Evolutionary conservation across 2,888 invertebrate species (phyloP), one percentile per base, ranked within the genome.

Genomic region (Oxyteleia sp.): DNA sequence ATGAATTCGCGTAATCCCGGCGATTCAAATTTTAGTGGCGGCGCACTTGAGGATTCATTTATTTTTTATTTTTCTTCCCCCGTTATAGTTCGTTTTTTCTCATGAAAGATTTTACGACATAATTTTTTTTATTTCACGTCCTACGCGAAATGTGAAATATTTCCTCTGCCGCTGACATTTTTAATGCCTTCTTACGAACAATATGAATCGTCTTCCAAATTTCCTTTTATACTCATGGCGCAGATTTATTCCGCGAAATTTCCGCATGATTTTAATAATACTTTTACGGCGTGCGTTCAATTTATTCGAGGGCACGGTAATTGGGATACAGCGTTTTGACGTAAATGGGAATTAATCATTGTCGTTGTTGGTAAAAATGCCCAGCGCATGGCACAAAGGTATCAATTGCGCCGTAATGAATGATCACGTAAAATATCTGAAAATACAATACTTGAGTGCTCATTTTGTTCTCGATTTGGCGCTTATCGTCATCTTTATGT

Each of bases 401-500:
- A 55, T 43, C 55, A 38, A 18, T 69, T 35, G 32, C 32, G 1
- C 1, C 2, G 55, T 45, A 57, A 57, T 69, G 47, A 69, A 69
- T 57, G 69, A 57, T 57, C 18, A 2, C 47, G 47, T 69, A 57
- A 47, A 55, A 68, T 53, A 29, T 41, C 49, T 45, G 57, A 35
- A 49, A 71, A 35, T 45, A 38, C 47, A 47, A 47, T 47, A 47
- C 57, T 47, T 32, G 35, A 59, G 41, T 26, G 49, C 59, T 7
- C 16, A 38, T 26, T 59, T 71, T 71, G 57, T 59, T 59, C 59
- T 57, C 38, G 26, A 23, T 26, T 38, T 13, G 59, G 11, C 71
- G 49, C 49, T 71, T 71, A 45, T 49, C 69, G 16, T 69, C 32
- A 11, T 55, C 68, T 45, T 69, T 69, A 57, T 47, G 51, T 57